Evolutionary conservation across 2,797 vertebrate genomes (phyloP).

Genomic region (Peromyscus attwateri): DNA sequence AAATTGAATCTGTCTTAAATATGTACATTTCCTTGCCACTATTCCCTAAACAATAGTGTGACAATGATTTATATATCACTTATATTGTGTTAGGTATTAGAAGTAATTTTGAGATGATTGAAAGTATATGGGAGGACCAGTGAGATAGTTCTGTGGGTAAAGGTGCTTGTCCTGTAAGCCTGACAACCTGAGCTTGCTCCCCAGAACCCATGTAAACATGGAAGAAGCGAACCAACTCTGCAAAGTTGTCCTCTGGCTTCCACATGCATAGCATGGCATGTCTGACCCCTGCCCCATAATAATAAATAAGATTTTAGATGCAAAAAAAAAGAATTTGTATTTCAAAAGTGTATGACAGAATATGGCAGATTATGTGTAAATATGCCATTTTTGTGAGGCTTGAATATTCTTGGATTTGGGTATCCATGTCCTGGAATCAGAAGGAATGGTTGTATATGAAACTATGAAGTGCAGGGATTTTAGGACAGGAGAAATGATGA

Average conservation of each 20-base stretch:
- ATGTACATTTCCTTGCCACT: background rate
- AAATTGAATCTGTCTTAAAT: background rate
- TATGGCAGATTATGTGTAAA: background rate
- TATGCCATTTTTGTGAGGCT: background rate
- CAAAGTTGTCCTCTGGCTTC: background rate
- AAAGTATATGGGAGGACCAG: background rate
- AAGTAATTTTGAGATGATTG: background rate
- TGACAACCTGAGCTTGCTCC: background rate
- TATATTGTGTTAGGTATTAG: background rate
- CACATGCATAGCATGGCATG: background rate
- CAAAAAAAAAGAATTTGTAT: background rate
- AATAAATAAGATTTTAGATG: background rate
- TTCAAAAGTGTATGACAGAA: background rate
- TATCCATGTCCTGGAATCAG: background rate
- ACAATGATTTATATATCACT: background rate
- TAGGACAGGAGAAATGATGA: conserved; percentile 5
- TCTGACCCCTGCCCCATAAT: background rate
- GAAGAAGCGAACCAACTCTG: background rate
- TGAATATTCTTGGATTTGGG: background rate
- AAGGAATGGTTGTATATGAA: background rate
- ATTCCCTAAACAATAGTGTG: background rate
- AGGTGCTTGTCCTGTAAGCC: background rate
- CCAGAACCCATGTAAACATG: background rate
- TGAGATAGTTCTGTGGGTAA: background rate
- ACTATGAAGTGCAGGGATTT: background rate